phyloP scores from a whole-genome alignment of 2,113 vertebrate species.

The Nothobranchius kuhntae region DNA sequence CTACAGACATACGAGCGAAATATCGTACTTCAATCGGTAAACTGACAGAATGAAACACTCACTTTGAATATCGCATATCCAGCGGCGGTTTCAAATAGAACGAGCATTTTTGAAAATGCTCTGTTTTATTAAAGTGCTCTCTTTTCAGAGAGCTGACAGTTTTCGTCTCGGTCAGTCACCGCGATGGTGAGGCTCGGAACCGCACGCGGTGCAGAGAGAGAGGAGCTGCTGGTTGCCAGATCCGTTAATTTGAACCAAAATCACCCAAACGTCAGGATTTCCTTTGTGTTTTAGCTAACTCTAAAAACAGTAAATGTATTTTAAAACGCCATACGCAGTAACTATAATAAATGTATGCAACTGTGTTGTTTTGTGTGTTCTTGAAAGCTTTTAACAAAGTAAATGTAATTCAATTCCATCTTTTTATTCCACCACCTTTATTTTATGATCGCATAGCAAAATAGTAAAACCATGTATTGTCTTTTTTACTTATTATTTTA shows the following conservation, averaged over 20 bases:
- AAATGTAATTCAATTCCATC: neutral
- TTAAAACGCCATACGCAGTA: no score
- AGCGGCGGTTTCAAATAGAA: slow-evolving; percentile 80
- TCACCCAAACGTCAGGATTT: neutral
- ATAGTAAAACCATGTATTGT: neutral
- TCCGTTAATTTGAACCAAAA: neutral
- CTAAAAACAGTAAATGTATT: no score
- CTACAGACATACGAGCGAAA: no score
- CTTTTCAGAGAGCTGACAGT: neutral
- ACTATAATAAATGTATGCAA: no score
- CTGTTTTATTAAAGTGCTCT: neutral
- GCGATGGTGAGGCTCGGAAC: slow-evolving; percentile 1
- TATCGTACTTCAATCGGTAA: neutral
- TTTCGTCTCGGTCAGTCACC: neutral
- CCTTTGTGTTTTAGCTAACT: neutral
- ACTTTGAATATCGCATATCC: slow-evolving; percentile 82
- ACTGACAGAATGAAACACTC: slow-evolving; percentile 1
- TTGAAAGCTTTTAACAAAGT: no score
- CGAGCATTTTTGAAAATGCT: slow-evolving; percentile 69
- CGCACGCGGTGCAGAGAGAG: slow-evolving; percentile 7
- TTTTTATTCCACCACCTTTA: neutral
- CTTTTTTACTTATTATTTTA: neutral
- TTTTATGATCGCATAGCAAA: neutral
- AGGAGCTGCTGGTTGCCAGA: slow-evolving; percentile 44
- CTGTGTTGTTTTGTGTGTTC: no score